Evolutionary conservation across 2,113 vertebrate species (phyloP), one percentile per base, ranked within the genome.

Genomic region (Arvicanthis niloticus): DNA sequence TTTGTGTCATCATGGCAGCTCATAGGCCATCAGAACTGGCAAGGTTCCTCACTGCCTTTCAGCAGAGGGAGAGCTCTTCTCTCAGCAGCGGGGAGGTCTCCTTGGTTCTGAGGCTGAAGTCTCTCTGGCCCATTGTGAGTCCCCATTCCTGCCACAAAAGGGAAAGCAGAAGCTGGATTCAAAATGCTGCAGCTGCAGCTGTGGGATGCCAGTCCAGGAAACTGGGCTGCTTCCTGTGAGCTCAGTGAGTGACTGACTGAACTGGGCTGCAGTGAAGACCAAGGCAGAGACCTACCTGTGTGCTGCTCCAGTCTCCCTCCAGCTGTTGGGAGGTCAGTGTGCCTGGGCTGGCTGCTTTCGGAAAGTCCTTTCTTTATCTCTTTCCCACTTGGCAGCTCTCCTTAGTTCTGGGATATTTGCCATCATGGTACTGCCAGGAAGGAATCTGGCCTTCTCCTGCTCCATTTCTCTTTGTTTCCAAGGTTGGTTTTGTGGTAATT

Each of bases 281-380:
- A 93, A 97, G 96, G 97, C 98, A 98, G 98, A 98, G 98, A 96
- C 93, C 82, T 97, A 97, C 95, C 97, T 97, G 92, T 92, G 90
- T 97, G 84, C 88, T 92, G 76, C 90, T 89, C 92, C 86, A 90
- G 72, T 67, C 90, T 93, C 67, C 40, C 45, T 87, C 91, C 88
- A 90, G 94, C 85, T 93, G 93, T 93, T 80, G 95, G 42, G 93
- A 77, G 58, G 76, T n/a, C 65, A 60, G 26, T 77, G 53, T 73
- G 88, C 22, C 86, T 75, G 81, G 77, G 40, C 85, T 86, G 78
- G 90, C 85, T 94, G 93, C 17, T 94, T 96, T 96, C 60, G 72
- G 84, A 67, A 19, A 97, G 93, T 94, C n/a, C 48, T 75, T 96
- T 75, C 88, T 58, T 77, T 80, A 95, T 98, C 89, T 96, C 58